Evolutionary conservation across 2,113 vertebrate species (phyloP).

Genomic region (Marmota flaviventris): DNA sequence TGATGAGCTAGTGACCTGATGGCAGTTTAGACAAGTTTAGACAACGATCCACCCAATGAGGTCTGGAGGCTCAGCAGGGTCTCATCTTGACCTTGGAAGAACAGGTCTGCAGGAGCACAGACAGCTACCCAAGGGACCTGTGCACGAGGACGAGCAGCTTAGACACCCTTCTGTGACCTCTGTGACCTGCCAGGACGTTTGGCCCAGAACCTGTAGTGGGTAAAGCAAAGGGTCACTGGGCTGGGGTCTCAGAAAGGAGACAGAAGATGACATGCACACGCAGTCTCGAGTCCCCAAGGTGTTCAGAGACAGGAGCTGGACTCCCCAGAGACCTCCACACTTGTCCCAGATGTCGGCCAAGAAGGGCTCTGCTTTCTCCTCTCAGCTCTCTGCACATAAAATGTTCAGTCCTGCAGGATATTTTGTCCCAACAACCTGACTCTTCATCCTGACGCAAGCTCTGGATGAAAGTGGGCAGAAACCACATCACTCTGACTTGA

Average conservation of each 20-base stretch:
- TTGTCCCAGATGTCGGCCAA: background rate
- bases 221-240: background rate
- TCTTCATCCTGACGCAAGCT: background rate
- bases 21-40: too few species aligned
- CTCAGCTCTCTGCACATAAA: background rate
- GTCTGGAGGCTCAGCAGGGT: too few species aligned
- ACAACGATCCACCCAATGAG: too few species aligned
- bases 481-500: background rate
- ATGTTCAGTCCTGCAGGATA: too few species aligned
- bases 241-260: background rate
- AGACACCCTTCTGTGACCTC: too few species aligned
- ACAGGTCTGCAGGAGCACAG: background rate
- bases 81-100: background rate
- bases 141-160: background rate
- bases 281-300: background rate
- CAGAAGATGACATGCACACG: background rate
- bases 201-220: background rate
- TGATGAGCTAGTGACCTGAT: background rate
- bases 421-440: background rate
- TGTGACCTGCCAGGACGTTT: background rate
- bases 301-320: background rate
- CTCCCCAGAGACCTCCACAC: background rate
- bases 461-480: background rate
- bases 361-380: too few species aligned
- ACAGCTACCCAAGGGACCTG: background rate